Conservation (phyloP, 2,888 invertebrate genomes). For the Drosophila histrio region DNA sequence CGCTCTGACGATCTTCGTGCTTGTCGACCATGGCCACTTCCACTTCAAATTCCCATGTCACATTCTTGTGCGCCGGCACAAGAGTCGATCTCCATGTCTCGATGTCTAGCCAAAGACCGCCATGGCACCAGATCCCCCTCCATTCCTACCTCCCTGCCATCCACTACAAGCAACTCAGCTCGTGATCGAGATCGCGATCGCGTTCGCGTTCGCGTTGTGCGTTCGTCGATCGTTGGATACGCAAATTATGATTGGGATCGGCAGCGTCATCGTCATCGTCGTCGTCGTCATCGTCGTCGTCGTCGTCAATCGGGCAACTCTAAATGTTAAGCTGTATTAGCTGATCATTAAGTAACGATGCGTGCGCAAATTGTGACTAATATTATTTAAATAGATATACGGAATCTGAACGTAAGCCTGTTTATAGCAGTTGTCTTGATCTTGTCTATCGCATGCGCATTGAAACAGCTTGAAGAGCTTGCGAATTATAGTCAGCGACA, state of each 20-base stretch:
- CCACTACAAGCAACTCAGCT: neutral
- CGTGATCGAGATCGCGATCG: conserved; percentile 36
- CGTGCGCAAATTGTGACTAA: conserved; percentile 49
- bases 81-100: conserved; percentile 61
- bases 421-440: conserved; percentile 2
- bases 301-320: conserved; percentile 11
- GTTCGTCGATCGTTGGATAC: conserved; percentile 35
- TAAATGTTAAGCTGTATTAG: conserved; percentile 50
- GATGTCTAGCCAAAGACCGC: conserved; percentile 56
- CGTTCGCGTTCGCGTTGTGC: conserved; percentile 18
- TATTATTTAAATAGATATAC: conserved; percentile 35
- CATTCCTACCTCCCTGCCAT: neutral
- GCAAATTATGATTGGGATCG: conserved; percentile 56
- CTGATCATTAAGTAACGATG: conserved; percentile 46
- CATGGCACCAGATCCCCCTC: conserved; percentile 27
- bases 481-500: neutral
- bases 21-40: conserved; percentile 55
- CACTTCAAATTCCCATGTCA: conserved; percentile 70
- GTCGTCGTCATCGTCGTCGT: conserved; percentile 3
- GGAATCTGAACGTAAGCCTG: conserved; percentile 6
- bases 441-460: neutral
- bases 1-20: conserved; percentile 47
- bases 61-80: conserved; percentile 64
- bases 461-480: conserved; percentile 1
- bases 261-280: conserved; percentile 36